These are phyloP conservation scores for Scyliorhinus canicula DNA, from an alignment of 2,797 vertebrate genomes.

Conservation along the genomic window DNA sequence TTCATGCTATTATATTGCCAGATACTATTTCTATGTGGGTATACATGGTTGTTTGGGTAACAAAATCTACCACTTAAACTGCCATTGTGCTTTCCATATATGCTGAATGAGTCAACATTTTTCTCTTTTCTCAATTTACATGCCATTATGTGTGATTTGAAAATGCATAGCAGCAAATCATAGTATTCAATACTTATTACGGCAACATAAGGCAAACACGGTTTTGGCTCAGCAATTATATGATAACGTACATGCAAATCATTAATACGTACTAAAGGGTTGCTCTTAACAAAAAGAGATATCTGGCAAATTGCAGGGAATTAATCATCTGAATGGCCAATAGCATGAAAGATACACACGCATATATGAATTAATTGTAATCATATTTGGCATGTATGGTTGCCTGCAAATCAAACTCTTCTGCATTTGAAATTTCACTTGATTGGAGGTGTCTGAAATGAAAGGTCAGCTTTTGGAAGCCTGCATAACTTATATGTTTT, in stretches of 20 bases:
- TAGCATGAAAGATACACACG: background rate
- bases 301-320: background rate
- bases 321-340: background rate
- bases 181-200: background rate
- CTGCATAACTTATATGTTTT: background rate
- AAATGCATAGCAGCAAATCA: background rate
- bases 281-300: background rate
- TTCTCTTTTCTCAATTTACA: slow-evolving; percentile 18
- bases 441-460: background rate
- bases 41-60: background rate
- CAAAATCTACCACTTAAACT: background rate
- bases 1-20: background rate
- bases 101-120: slow-evolving; percentile 4
- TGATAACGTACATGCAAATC: background rate
- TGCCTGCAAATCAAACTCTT: background rate
- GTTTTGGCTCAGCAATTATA: background rate
- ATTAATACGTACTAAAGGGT: background rate
- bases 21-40: too few relatives aligned
- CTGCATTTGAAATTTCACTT: background rate
- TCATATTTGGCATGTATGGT: background rate
- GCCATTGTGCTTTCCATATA: background rate
- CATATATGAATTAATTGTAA: background rate
- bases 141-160: background rate
- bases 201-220: background rate
- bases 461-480: background rate